A percentile compares a stretch with the other conserved stretches of the same genome.
Evolutionary conservation across 2,113 vertebrate genomes (phyloP).

Genomic region (Sylvia atricapilla): DNA sequence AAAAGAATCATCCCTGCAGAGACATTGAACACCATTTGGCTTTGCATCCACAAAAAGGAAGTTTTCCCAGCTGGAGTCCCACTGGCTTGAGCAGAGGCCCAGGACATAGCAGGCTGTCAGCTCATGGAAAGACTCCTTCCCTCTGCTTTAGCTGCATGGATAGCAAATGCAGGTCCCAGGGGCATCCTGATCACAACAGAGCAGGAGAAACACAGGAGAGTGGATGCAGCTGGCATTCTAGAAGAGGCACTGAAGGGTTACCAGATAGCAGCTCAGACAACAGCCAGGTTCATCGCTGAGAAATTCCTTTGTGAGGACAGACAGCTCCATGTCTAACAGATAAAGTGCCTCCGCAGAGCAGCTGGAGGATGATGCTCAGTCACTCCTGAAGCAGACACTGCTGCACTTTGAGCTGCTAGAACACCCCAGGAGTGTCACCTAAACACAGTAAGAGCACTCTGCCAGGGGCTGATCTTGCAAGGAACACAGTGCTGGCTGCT

Average conservation of each 20-base stretch:
- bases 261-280: slow-evolving; percentile 26
- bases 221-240: not conserved
- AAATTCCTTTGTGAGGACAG: not conserved
- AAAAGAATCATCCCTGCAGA: slow-evolving; percentile 58
- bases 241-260: slow-evolving; percentile 58
- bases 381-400: not conserved
- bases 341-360: not conserved
- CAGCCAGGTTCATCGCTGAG: not conserved
- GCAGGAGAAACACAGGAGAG: not conserved
- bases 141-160: not conserved
- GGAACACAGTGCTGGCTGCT: slow-evolving; percentile 6
- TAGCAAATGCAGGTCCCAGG: not conserved
- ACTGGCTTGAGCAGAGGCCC: not conserved
- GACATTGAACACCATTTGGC: not conserved
- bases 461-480: not conserved
- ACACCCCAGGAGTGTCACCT: not conserved
- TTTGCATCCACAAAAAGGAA: not conserved
- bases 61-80: not conserved
- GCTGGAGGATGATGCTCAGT: not conserved
- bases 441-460: not conserved
- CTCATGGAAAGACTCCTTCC: not conserved
- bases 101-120: not conserved
- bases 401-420: not conserved
- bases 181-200: accelerated
- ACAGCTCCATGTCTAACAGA: not conserved